Evolutionary conservation across 2,797 vertebrate genomes (phyloP).

Genomic region (Pantherophis vulpinus): DNA sequence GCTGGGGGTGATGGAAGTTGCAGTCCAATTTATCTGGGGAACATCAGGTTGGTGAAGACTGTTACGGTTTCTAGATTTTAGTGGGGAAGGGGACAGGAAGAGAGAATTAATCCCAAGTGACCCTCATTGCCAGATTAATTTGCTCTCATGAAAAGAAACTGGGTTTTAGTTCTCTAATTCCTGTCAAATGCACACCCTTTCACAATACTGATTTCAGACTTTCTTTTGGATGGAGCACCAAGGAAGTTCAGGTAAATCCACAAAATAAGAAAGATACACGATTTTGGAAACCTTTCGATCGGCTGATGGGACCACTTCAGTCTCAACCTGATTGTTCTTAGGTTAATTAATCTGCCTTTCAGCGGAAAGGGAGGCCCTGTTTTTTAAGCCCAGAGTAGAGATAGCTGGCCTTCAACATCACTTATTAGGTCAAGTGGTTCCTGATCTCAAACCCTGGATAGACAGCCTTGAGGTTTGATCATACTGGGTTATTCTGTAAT

Average conservation of each 20-base stretch:
- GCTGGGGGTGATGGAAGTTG: not conserved
- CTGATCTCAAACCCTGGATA: constrained; percentile 21
- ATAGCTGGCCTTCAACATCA: not conserved
- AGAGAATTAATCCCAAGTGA: not conserved
- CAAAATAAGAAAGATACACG: not conserved
- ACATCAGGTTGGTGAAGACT: not conserved
- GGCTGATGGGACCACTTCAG: not conserved
- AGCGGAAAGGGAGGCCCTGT: not conserved
- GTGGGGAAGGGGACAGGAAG: not conserved
- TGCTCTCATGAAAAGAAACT: not conserved
- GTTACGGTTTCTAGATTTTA: not conserved
- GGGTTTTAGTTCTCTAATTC: not conserved
- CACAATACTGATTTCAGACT: not conserved
- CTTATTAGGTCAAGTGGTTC: not conserved
- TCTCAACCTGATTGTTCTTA: not conserved
- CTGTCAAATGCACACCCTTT: not conserved
- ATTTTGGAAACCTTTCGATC: not conserved
- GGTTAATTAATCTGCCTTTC: not conserved
- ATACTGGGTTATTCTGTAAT: constrained; percentile 5
- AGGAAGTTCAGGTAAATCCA: not conserved
- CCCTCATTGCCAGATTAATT: not conserved
- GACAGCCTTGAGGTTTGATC: constrained; percentile 10
- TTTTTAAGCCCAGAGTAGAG: not conserved
- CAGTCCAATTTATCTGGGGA: not conserved
- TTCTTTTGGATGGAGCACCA: not conserved